A percentile compares a stretch with the other conserved stretches of the same genome.
Conservation (phyloP, 2,888 invertebrate species). For the Hipparchia semele region DNA sequence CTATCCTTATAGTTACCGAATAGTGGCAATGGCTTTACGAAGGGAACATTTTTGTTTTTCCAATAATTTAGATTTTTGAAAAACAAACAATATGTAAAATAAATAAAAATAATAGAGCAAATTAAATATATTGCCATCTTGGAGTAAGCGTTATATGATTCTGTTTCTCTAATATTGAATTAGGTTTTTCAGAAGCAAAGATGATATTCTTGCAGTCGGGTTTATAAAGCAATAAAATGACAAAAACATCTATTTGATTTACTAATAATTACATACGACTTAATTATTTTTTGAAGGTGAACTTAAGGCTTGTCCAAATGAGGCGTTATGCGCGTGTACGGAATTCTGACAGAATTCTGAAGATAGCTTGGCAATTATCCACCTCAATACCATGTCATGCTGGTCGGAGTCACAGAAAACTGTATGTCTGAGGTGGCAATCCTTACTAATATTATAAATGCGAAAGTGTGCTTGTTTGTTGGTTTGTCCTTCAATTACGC, state of each 20-base stretch:
- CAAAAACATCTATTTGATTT: background rate
- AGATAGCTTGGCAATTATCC: background rate
- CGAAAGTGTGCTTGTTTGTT: too few species aligned
- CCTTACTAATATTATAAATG: too few species aligned
- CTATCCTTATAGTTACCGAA: constrained; percentile 5
- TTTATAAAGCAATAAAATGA: background rate
- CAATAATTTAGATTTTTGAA: constrained; percentile 2
- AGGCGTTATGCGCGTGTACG: background rate
- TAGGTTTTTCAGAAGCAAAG: background rate
- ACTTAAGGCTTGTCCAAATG: background rate
- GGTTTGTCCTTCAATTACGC: too few species aligned
- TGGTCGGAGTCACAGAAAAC: too few species aligned
- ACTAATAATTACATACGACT: background rate
- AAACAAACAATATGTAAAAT: background rate
- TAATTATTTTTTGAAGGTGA: background rate
- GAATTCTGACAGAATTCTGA: too few species aligned
- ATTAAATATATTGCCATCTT: background rate
- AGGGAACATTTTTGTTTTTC: constrained; percentile 8
- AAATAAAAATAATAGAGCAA: background rate
- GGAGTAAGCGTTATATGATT: background rate
- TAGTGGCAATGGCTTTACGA: background rate
- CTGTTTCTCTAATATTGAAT: background rate
- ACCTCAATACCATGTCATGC: background rate
- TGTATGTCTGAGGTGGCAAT: too few species aligned
- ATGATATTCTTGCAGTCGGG: background rate